Conservation (phyloP, 2,888 invertebrate genomes). For the Miltochrista miniata region DNA sequence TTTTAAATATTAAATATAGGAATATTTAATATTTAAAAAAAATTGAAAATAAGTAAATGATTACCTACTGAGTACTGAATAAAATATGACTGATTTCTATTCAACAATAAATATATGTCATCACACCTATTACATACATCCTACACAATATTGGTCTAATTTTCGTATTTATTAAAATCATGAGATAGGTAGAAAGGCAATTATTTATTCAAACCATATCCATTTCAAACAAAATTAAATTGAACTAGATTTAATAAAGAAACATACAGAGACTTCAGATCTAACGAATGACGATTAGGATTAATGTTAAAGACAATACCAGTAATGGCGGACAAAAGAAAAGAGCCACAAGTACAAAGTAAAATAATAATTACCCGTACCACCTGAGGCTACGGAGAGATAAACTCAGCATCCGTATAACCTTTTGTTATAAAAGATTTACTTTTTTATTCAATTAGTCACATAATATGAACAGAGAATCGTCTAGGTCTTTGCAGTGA, state of each 20-base stretch:
- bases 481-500: conserved; percentile 48
- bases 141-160: no score
- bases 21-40: no score
- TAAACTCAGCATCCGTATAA: conserved; percentile 47
- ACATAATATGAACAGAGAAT: conserved; percentile 48
- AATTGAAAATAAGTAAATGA: no score
- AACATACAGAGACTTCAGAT: conserved; percentile 18
- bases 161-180: no score
- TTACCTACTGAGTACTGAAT: no score
- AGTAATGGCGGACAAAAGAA: conserved; percentile 63
- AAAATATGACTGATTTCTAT: no score
- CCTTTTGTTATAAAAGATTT: conserved; percentile 58
- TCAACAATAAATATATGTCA: no score
- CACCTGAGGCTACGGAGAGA: conserved; percentile 55
- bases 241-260: conserved; percentile 6
- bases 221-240: neutral
- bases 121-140: no score
- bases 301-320: conserved; percentile 62
- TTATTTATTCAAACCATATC: no score
- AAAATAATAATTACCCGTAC: conserved; percentile 69
- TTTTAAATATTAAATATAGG: no score
- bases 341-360: conserved; percentile 60
- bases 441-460: conserved; percentile 70
- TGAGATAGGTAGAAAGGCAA: no score
- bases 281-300: conserved; percentile 55